phyloP scores from a whole-genome alignment of 1,140 invertebrate species.

The Calycopis cecrops region DNA sequence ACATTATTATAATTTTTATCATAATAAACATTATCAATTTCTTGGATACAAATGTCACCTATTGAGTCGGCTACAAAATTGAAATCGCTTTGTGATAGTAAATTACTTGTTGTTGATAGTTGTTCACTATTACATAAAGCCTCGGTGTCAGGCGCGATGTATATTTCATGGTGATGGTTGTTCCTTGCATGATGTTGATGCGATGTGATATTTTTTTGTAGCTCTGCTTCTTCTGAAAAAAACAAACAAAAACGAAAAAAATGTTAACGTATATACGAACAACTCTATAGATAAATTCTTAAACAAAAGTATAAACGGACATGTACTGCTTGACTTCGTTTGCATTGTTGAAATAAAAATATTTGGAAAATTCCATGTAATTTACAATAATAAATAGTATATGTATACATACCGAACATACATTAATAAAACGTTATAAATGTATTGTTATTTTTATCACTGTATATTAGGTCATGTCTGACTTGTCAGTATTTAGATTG shows the following conservation, averaged over 20 bases:
- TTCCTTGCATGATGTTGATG: too few relatives aligned
- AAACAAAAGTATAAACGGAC: conserved; percentile 13
- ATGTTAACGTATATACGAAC: conserved; percentile 16
- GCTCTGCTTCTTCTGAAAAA: too few relatives aligned
- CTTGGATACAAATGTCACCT: conserved; percentile 15
- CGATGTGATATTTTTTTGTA: too few relatives aligned
- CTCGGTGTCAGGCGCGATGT: too few relatives aligned
- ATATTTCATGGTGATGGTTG: too few relatives aligned
- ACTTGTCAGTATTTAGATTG: neutral
- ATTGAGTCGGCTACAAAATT: conserved; percentile 16
- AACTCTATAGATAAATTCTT: conserved; percentile 15
- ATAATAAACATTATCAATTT: conserved; percentile 16
- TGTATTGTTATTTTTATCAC: too few relatives aligned
- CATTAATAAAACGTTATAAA: too few relatives aligned
- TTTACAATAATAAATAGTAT: conserved; percentile 7
- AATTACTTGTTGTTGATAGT: too few relatives aligned
- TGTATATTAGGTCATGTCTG: neutral
- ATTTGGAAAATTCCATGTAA: conserved; percentile 6
- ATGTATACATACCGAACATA: neutral
- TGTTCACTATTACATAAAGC: too few relatives aligned
- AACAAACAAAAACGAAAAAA: too few relatives aligned
- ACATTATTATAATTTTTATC: too few relatives aligned
- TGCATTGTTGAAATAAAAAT: conserved; percentile 16
- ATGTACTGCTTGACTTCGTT: conserved; percentile 19
- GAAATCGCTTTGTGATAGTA: too few relatives aligned